phyloP scores from a whole-genome alignment of 2,888 invertebrate species.

The Zaprionus bogoriensis region DNA sequence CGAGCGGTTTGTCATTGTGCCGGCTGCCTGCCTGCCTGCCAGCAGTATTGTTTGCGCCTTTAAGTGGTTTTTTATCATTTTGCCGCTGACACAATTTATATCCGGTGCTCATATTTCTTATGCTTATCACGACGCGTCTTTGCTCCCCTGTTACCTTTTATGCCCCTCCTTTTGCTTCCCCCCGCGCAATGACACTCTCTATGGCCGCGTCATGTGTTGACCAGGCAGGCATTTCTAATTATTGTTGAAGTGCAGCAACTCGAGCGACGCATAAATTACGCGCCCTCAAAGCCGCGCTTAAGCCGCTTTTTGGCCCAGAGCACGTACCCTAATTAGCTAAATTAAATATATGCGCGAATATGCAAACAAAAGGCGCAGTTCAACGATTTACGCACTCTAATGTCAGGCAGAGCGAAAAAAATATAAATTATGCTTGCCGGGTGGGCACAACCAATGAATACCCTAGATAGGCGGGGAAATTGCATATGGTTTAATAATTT shows the following conservation, averaged over 20 bases:
- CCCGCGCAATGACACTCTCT: not conserved
- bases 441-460: conserved; percentile 3
- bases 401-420: not conserved
- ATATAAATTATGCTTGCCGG: not conserved
- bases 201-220: conserved; percentile 62
- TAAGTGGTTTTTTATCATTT: conserved; percentile 82
- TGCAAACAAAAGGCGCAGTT: conserved; percentile 58
- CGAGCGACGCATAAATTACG: conserved; percentile 72
- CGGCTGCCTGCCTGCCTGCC: conserved; percentile 56
- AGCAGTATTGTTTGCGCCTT: conserved; percentile 79
- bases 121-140: conserved; percentile 77
- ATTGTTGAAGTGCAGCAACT: conserved; percentile 73
- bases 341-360: conserved; percentile 77
- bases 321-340: conserved; percentile 80
- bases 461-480: too few species aligned
- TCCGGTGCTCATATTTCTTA: conserved; percentile 82
- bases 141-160: not conserved
- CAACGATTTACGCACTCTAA: conserved; percentile 47
- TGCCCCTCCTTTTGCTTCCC: not conserved
- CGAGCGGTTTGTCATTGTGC: conserved; percentile 78
- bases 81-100: conserved; percentile 82
- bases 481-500: too few species aligned
- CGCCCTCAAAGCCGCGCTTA: conserved; percentile 57
- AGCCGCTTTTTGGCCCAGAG: conserved; percentile 55
- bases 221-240: conserved; percentile 60